Percentiles rank a stretch among this genome's conserved stretches.
Evolutionary conservation across 1,140 invertebrate species (phyloP).

Genomic region (Mercenaria mercenaria): DNA sequence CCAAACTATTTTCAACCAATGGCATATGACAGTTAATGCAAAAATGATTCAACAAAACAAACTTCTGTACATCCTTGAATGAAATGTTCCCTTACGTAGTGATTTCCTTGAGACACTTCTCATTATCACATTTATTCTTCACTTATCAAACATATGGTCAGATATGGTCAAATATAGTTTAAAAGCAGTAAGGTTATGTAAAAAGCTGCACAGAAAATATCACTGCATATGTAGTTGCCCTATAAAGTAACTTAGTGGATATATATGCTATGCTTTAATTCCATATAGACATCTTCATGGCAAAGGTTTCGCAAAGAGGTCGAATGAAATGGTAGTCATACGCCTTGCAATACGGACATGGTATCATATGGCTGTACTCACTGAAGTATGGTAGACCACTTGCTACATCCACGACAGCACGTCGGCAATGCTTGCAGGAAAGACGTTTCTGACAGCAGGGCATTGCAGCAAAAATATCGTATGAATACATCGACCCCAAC

Average conservation of each 20-base stretch:
- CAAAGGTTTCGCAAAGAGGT: conserved; percentile 87
- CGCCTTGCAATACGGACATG: conserved; percentile 95
- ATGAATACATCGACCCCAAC: conserved; percentile 98
- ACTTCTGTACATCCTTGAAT: no score
- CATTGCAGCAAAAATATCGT: conserved; percentile 98
- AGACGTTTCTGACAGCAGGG: conserved; percentile 97
- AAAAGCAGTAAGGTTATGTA: conserved; percentile 7
- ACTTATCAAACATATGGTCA: background rate
- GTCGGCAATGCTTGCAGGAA: conserved; percentile 87
- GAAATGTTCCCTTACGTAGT: no score
- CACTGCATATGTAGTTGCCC: conserved; percentile 56
- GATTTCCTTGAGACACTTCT: no score
- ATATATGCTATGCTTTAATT: conserved; percentile 64
- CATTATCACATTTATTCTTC: background rate
- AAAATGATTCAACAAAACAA: no score
- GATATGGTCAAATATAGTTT: conserved; percentile 1
- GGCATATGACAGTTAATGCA: no score
- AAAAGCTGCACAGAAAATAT: conserved; percentile 41
- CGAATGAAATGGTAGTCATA: conserved; percentile 98
- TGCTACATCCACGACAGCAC: conserved; percentile 82
- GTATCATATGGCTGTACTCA: conserved; percentile 96
- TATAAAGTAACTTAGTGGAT: conserved; percentile 6
- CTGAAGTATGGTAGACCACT: conserved; percentile 94
- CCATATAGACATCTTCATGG: conserved; percentile 82
- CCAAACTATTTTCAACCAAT: no score